phyloP scores from a whole-genome alignment of 2,888 invertebrate genomes.

The Rhogogaster chlorosoma region DNA sequence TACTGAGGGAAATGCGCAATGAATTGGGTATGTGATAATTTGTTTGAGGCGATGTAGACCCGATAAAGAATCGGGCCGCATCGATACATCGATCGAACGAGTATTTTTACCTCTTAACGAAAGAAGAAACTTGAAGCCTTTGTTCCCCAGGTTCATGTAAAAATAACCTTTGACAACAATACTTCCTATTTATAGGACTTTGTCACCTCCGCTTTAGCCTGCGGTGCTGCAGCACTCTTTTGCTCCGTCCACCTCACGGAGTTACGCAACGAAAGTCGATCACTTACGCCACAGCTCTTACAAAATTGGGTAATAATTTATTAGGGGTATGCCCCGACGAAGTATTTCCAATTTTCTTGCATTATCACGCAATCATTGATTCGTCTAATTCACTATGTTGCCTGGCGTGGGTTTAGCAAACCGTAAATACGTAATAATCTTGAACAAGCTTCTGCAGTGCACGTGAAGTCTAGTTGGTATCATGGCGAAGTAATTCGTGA shows the following conservation, averaged over 20 bases:
- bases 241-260: neutral
- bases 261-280: conserved; percentile 23
- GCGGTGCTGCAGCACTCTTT: neutral
- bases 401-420: neutral
- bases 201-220: conserved; percentile 15
- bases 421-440: neutral
- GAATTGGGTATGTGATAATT: too few species aligned
- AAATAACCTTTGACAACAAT: conserved; percentile 40
- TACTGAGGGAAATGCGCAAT: too few species aligned
- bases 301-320: neutral
- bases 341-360: neutral
- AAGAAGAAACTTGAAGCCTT: neutral
- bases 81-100: neutral
- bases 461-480: too few species aligned
- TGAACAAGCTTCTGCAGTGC: neutral
- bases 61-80: neutral
- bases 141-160: conserved; percentile 5
- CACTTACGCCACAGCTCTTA: conserved; percentile 10
- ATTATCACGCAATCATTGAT: neutral
- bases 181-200: conserved; percentile 23
- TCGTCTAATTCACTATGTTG: neutral
- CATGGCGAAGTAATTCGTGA: too few species aligned
- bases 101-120: neutral
- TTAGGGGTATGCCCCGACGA: neutral
- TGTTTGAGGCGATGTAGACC: neutral